These are phyloP conservation scores for Leucophenga maculata DNA, from an alignment of 2,888 invertebrate genomes.

Conservation along the genomic window DNA sequence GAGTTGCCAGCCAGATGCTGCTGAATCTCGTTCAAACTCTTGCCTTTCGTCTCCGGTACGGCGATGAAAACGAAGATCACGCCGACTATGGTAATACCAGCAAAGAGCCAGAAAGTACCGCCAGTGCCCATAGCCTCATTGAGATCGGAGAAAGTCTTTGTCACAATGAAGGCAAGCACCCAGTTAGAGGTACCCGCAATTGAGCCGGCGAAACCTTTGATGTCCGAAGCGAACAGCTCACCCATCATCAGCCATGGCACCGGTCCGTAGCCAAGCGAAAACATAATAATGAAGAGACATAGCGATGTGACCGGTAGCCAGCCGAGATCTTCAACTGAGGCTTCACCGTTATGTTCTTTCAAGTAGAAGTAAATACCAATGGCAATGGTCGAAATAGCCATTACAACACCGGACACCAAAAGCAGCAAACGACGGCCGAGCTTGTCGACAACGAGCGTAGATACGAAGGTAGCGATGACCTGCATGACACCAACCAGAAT, in stretches of 20 bases:
- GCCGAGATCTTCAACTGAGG: conserved; percentile 75
- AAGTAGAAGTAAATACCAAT: conserved; percentile 81
- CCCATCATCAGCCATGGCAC: conserved; percentile 85
- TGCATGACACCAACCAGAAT: conserved; percentile 90
- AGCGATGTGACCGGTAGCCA: conserved; percentile 85
- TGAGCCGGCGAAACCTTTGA: conserved; percentile 84
- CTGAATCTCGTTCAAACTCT: conserved; percentile 71
- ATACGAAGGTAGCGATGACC: conserved; percentile 78
- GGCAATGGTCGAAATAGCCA: conserved; percentile 80
- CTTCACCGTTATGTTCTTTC: conserved; percentile 56
- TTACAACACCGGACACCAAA: conserved; percentile 79
- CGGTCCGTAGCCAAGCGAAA: conserved; percentile 89
- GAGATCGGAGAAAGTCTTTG: conserved; percentile 80
- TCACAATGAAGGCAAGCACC: conserved; percentile 85
- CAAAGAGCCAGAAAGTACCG: conserved; percentile 83
- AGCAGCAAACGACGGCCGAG: conserved; percentile 85
- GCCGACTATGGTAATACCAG: conserved; percentile 78
- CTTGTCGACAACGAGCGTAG: conserved; percentile 85
- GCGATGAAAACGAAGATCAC: conserved; percentile 79
- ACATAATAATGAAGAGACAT: conserved; percentile 84
- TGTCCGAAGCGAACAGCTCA: conserved; percentile 85
- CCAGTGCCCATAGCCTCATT: conserved; percentile 75
- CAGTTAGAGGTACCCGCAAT: conserved; percentile 88
- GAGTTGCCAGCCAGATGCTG: conserved; percentile 56
- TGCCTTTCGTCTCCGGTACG: conserved; percentile 75